phyloP scores from a whole-genome alignment of 1,140 invertebrate genomes.

The Drosophila pallidifrons region DNA sequence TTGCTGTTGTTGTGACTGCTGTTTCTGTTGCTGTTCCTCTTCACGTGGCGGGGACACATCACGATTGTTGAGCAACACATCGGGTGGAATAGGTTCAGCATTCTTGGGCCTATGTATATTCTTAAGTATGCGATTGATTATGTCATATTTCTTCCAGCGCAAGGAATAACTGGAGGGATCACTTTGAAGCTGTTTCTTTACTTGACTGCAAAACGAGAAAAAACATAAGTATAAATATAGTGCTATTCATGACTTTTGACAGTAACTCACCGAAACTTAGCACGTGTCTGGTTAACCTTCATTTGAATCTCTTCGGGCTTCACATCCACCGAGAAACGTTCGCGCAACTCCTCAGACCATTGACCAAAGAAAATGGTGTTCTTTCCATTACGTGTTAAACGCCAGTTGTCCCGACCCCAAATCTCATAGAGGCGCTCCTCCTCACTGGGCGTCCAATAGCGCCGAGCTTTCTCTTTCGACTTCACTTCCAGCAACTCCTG shows the following conservation, averaged over 20 bases:
- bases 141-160: constrained; percentile 81
- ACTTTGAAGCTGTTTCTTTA: constrained; percentile 66
- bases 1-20: constrained; percentile 5
- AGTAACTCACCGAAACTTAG: constrained; percentile 70
- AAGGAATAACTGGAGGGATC: constrained; percentile 56
- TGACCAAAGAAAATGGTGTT: constrained; percentile 77
- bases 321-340: constrained; percentile 70
- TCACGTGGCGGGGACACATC: constrained; percentile 72
- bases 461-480: constrained; percentile 71
- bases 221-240: too few relatives aligned
- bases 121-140: constrained; percentile 74
- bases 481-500: constrained; percentile 64
- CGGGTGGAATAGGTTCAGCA: constrained; percentile 73
- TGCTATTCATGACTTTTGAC: neutral
- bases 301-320: constrained; percentile 80
- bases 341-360: constrained; percentile 74
- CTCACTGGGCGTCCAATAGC: constrained; percentile 79
- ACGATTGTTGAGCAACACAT: constrained; percentile 71
- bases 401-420: constrained; percentile 81
- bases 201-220: constrained; percentile 45
- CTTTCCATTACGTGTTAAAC: constrained; percentile 73
- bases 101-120: constrained; percentile 77
- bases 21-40: constrained; percentile 39
- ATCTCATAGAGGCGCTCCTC: constrained; percentile 79
- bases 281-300: constrained; percentile 80